Evolutionary conservation across 2,113 vertebrate genomes (phyloP), one percentile per base, ranked within the genome.

Genomic region (Petaurus breviceps): DNA sequence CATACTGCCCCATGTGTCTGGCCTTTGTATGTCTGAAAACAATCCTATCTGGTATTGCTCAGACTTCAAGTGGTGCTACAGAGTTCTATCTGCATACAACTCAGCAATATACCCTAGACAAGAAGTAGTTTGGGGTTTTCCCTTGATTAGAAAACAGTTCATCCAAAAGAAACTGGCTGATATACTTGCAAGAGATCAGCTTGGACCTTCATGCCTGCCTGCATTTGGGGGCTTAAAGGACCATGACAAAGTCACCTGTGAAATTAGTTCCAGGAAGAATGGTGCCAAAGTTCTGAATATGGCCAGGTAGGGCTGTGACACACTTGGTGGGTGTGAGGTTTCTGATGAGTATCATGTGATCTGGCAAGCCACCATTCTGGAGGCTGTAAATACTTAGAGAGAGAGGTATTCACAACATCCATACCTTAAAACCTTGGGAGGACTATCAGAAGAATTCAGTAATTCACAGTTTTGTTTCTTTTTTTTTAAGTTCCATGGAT

Each of bases 351-450:
- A 99, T 95, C 99, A 99, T 25, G 97, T 99, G 90, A 99, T 99
- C 97, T 99, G 99, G 19, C 99, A 99, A 8, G 97, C 99, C 91
- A 98, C 99, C 98, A 99, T 99, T 98, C 98, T 99, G 92, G 99
- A 99, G 97, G 98, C 99, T 0, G 99, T 99, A 96, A 99, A 99
- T 98, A 99, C 99, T 1, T 99, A 99, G 0, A 99, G 99, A 99
- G 0, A 99, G 99, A 99, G 99, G 99, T 77, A 99, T 99, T 54
- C 99, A 99, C 23, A 99, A 99, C 98, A 99, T 99, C 95, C 99
- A 99, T 0, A 99, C 3, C 98, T 99, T 77, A 19, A 97, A 99
- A 99, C 98, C 98, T 99, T 68, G 99, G 99, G 84, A 98, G 98
- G 96, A 99, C 99, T 37, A 99, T 99, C 98, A 99, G 99, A 0